These are phyloP conservation scores for Liopterus haemorrhoidalis DNA, from an alignment of 2,888 invertebrate genomes.

Conservation along the genomic window DNA sequence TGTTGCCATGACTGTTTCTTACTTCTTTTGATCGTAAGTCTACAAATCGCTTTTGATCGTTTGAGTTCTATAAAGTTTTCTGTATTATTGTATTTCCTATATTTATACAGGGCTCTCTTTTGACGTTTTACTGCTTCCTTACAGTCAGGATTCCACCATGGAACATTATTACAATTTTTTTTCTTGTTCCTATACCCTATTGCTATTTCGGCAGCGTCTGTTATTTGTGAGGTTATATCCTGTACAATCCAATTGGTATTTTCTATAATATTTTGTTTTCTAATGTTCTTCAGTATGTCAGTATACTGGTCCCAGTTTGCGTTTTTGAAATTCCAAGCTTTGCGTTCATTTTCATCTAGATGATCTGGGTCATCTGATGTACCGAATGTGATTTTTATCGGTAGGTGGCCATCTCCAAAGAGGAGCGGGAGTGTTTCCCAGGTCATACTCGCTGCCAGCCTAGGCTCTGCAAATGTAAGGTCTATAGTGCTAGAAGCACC, in stretches of 20 bases:
- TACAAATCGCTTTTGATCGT: neutral
- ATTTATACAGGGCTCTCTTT: constrained; percentile 2
- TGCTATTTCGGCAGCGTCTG: constrained; percentile 1
- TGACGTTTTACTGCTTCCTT: constrained; percentile 1
- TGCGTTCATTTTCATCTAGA: neutral
- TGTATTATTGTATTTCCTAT: constrained; percentile 3
- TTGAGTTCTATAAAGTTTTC: constrained; percentile 1
- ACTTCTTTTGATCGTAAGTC: neutral
- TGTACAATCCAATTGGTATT: neutral
- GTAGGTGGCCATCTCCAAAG: neutral
- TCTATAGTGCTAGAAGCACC: neutral
- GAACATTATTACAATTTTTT: neutral
- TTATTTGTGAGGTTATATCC: constrained; percentile 5
- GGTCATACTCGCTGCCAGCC: constrained; percentile 1
- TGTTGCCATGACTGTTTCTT: constrained; percentile 5
- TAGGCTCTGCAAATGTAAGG: neutral
- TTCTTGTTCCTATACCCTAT: neutral
- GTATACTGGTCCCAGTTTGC: constrained; percentile 5
- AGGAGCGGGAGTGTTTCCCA: constrained; percentile 1
- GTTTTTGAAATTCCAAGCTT: constrained; percentile 1
- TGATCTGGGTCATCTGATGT: neutral
- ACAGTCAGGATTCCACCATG: constrained; percentile 7
- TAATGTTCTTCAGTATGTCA: neutral
- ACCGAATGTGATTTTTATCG: neutral
- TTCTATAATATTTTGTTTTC: neutral